These are phyloP conservation scores for Sebastes nivosus DNA, from an alignment of 2,797 vertebrate species.

Conservation along the genomic window DNA sequence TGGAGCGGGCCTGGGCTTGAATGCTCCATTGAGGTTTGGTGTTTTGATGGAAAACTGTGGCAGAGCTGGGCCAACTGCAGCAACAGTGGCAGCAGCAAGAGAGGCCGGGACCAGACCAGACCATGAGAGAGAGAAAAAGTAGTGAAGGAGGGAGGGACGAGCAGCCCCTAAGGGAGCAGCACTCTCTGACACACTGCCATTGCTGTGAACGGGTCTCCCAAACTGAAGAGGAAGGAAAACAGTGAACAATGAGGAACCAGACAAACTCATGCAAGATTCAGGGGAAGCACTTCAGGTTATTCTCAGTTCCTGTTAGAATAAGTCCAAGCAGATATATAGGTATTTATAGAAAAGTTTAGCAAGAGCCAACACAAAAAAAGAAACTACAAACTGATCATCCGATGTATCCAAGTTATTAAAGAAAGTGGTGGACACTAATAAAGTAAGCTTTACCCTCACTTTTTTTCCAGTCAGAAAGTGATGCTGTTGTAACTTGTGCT, in stretches of 20 bases:
- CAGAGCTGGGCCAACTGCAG: slow-evolving; percentile 75
- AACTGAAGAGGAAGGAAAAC: slow-evolving; percentile 61
- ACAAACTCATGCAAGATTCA: slow-evolving; percentile 34
- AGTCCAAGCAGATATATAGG: slow-evolving; percentile 1
- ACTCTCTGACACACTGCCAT: slow-evolving; percentile 50
- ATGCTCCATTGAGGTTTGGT: slow-evolving; percentile 84
- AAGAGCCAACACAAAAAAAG: not conserved
- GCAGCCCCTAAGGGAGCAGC: slow-evolving; percentile 39
- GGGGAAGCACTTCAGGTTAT: slow-evolving; percentile 51
- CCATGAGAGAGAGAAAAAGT: slow-evolving; percentile 32
- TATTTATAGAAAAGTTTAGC: not conserved
- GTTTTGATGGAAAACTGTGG: slow-evolving; percentile 84
- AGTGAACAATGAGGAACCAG: slow-evolving; percentile 47
- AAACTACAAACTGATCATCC: not conserved
- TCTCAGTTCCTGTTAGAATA: slow-evolving; percentile 44
- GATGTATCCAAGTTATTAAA: not conserved
- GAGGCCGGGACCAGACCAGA: slow-evolving; percentile 57
- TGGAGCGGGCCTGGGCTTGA: slow-evolving; percentile 75
- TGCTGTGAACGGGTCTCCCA: slow-evolving; percentile 54
- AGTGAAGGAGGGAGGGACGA: slow-evolving; percentile 45
- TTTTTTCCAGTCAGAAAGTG: not conserved
- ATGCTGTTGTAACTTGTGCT: slow-evolving; percentile 9
- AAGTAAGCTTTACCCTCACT: not conserved
- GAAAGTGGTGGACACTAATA: not conserved
- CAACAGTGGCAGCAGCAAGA: slow-evolving; percentile 61